phyloP scores from a whole-genome alignment of 2,113 vertebrate genomes.

The Perccottus glenii region DNA sequence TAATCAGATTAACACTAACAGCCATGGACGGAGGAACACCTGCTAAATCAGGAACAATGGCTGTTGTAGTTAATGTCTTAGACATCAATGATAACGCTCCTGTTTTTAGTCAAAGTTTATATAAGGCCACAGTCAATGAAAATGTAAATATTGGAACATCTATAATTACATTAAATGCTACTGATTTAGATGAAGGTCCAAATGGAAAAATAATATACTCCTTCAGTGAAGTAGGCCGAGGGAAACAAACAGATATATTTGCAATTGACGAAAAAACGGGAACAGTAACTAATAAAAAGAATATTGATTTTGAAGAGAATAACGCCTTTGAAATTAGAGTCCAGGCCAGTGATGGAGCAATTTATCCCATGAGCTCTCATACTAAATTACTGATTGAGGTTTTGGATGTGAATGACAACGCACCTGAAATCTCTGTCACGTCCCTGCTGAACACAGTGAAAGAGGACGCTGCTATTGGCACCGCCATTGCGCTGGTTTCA shows the following conservation, averaged over 20 bases:
- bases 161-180: constrained; percentile 58
- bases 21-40: constrained; percentile 73
- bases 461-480: constrained; percentile 80
- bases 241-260: constrained; percentile 56
- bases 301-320: constrained; percentile 53
- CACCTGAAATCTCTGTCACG: constrained; percentile 73
- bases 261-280: constrained; percentile 69
- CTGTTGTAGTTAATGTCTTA: constrained; percentile 57
- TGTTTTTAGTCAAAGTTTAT: constrained; percentile 55
- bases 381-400: constrained; percentile 83
- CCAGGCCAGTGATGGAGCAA: constrained; percentile 83
- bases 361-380: constrained; percentile 72
- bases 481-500: constrained; percentile 84
- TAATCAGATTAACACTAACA: constrained; percentile 60
- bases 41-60: constrained; percentile 61
- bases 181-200: constrained; percentile 65
- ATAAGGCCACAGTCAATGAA: constrained; percentile 59
- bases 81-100: constrained; percentile 73
- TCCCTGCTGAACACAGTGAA: constrained; percentile 79
- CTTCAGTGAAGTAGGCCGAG: constrained; percentile 29
- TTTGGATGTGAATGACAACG: constrained; percentile 79
- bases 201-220: constrained; percentile 59
- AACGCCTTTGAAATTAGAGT: constrained; percentile 66
- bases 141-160: constrained; percentile 40
- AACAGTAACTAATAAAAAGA: constrained; percentile 64